Evolutionary conservation across 2,888 invertebrate species (phyloP), one percentile per base, ranked within the genome.

Genomic region (Athetis lepigone): DNA sequence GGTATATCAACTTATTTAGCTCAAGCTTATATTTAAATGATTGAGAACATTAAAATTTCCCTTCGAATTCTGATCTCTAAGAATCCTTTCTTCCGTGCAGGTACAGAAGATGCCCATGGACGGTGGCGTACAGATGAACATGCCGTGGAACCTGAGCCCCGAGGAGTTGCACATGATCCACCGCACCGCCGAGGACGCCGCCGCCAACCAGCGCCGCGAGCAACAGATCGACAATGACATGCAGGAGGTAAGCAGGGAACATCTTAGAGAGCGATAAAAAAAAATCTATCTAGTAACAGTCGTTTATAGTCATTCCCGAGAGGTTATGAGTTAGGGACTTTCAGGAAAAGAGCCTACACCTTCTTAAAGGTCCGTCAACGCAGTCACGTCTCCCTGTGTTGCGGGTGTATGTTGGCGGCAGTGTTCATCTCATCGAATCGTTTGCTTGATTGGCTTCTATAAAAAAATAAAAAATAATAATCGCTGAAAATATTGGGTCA

Each of bases 181-280:
- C 80, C 92, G 93, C 80, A 88, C 90, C 29, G 93, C 92, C 1
- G 91, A 93, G 80, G 91, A 94, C 60, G 93, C 92, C 52, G 90
- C 84, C 63, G 74, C 73, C 70, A 85, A 85, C 68, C 92, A 93
- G 78, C 90, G 88, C 54, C 90, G 89, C 42, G 90, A 91, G 70
- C 92, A 92, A 52, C 92, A 92, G 80, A 89, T 91, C 42, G 94
- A 95, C 82, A 94, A 90, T 60, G 95, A 94, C 60, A 94, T 94
- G 95, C 94, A 94, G 73, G 94, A 95, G 92, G 95, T 94, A 67
- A 45, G 29, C 4, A 33, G 3, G 21, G 6, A 11, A 33, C 13
- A 4, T 33, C 13, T 2, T 33, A 13, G 13, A 33, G 13, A 33
- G 33, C 1, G 11, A 5, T 29, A 33, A 9, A 29, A 2, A 11